Conservation (phyloP, 1,140 invertebrate species). For the Myzus persicae region DNA sequence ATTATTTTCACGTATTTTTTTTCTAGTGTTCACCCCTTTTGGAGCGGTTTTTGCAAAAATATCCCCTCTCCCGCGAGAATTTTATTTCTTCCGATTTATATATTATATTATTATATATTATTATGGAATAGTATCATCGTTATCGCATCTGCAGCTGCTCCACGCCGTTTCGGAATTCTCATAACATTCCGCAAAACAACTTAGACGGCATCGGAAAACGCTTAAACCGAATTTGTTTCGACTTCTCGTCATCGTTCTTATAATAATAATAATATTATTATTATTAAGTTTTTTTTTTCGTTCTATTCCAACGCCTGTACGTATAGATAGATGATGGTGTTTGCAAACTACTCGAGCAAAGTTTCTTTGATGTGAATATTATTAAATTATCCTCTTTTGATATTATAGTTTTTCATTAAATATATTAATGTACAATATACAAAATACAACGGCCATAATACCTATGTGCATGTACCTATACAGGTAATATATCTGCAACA, state of each 20-base stretch:
- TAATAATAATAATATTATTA: not conserved
- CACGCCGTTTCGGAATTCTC: not conserved
- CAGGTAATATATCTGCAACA: not conserved
- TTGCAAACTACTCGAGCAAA: not conserved
- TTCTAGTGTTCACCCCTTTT: not conserved
- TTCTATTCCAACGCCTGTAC: too few relatives aligned
- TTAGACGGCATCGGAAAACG: not conserved
- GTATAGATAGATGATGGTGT: not conserved
- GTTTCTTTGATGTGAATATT: not conserved
- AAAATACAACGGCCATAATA: not conserved
- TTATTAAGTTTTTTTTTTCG: not conserved
- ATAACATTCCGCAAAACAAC: not conserved
- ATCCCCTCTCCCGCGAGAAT: not conserved
- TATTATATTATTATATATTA: not conserved
- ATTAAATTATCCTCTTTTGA: constrained; percentile 7
- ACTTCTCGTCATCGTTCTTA: not conserved
- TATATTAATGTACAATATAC: not conserved
- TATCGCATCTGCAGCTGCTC: not conserved
- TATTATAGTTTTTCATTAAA: constrained; percentile 13
- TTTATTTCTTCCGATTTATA: not conserved
- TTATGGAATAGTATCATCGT: not conserved
- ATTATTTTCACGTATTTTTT: not conserved
- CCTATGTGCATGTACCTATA: not conserved
- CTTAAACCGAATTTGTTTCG: not conserved
- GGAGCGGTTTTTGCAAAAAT: not conserved